Percentiles rank a stretch among this genome's conserved stretches.
phyloP scores from a whole-genome alignment of 2,113 vertebrate species.

The Crotalus viridis region DNA sequence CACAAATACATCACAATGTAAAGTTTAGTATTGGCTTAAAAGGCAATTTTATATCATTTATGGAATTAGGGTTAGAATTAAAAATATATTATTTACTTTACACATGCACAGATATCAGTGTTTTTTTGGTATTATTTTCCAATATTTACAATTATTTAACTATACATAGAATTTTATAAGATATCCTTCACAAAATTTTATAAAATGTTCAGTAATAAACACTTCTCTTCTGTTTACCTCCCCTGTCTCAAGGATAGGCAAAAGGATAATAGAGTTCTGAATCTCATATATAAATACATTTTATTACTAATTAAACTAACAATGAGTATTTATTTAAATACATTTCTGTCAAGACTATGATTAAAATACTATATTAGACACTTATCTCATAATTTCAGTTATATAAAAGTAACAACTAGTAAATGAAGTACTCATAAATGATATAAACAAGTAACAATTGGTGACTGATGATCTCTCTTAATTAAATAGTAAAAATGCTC shows the following conservation, averaged over 20 bases:
- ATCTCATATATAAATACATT: not conserved
- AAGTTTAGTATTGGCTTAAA: not conserved
- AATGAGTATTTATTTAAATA: slow-evolving; percentile 12
- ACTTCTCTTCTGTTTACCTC: not conserved
- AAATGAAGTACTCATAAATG: not conserved
- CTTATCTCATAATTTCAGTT: slow-evolving; percentile 26
- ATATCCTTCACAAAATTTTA: not conserved
- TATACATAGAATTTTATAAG: slow-evolving; percentile 1
- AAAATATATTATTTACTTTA: not conserved
- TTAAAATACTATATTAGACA: not conserved
- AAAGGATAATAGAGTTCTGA: slow-evolving; percentile 1
- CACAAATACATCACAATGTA: not conserved
- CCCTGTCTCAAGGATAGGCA: not conserved
- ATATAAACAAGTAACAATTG: not conserved
- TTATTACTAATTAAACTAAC: slow-evolving; percentile 46
- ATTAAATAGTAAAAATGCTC: not conserved
- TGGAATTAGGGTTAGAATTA: not conserved
- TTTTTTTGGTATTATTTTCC: not conserved
- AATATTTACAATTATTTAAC: slow-evolving; percentile 9
- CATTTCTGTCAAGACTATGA: slow-evolving; percentile 13
- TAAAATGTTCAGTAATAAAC: not conserved
- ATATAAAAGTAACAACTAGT: not conserved
- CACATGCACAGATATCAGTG: not conserved
- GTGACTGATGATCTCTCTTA: not conserved
- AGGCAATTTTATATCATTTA: not conserved